phyloP scores from a whole-genome alignment of 2,888 invertebrate genomes.

The Cylloceria caligata region DNA sequence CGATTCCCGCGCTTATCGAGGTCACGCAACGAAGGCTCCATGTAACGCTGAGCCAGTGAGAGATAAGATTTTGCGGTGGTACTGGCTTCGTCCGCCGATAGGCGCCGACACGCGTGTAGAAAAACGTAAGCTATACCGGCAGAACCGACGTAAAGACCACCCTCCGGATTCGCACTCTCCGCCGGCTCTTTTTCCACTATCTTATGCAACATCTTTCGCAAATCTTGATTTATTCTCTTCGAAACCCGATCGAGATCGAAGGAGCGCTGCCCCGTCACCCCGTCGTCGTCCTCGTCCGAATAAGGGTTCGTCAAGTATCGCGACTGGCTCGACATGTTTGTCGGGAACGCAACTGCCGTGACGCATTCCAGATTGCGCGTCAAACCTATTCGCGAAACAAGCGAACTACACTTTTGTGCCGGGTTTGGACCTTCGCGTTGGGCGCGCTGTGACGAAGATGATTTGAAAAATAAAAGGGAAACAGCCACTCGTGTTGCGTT shows the following conservation, averaged over 20 bases:
- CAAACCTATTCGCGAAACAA: conserved; percentile 2
- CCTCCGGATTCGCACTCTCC: conserved; percentile 86
- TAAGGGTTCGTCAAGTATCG: conserved; percentile 67
- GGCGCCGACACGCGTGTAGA: conserved; percentile 62
- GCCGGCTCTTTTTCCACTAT: conserved; percentile 81
- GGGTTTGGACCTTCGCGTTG: background rate
- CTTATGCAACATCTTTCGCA: conserved; percentile 72
- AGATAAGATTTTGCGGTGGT: conserved; percentile 45
- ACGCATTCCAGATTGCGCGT: too few species aligned
- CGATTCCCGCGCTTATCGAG: conserved; percentile 55
- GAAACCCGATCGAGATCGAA: conserved; percentile 51
- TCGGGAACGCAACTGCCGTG: conserved; percentile 13
- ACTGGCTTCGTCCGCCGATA: conserved; percentile 38
- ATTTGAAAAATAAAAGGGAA: background rate
- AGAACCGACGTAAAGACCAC: conserved; percentile 72
- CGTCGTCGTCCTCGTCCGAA: conserved; percentile 7
- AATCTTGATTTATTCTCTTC: conserved; percentile 53
- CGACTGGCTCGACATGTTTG: conserved; percentile 48
- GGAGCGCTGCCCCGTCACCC: background rate
- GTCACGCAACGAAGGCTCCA: conserved; percentile 63
- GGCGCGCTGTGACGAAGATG: conserved; percentile 19
- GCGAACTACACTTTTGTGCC: conserved; percentile 12
- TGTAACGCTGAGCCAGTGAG: conserved; percentile 66
- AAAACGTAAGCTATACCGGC: conserved; percentile 72
- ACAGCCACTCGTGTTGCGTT: background rate